Percentiles rank a stretch among this genome's conserved stretches.
Conservation (phyloP, 2,888 invertebrate species). For the Hipparchia sbordonii region DNA sequence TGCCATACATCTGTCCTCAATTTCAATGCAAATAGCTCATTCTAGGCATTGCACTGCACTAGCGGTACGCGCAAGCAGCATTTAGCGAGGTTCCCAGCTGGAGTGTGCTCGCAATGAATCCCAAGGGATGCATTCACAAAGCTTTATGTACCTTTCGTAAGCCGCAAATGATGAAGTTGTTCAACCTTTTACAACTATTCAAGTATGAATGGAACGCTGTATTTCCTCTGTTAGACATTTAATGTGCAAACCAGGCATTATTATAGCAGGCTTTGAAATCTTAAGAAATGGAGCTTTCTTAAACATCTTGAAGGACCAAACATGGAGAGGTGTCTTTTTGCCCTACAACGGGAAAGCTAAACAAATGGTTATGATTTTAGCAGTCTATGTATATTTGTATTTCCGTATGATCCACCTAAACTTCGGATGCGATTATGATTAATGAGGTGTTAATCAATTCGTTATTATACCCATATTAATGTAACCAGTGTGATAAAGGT, state of each 20-base stretch:
- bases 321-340: too few species aligned
- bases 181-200: constrained; percentile 15
- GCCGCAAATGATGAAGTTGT: constrained; percentile 23
- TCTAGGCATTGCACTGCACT: constrained; percentile 22
- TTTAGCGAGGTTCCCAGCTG: constrained; percentile 20
- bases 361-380: too few species aligned
- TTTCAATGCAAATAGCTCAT: constrained; percentile 30
- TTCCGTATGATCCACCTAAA: too few species aligned
- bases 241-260: not conserved
- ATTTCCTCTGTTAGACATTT: not conserved
- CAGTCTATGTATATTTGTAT: too few species aligned
- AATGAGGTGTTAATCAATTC: too few species aligned
- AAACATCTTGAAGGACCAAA: too few species aligned
- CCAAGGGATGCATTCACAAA: constrained; percentile 27
- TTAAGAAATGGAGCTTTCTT: too few species aligned
- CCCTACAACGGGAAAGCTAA: too few species aligned
- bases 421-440: too few species aligned
- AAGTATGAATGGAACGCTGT: not conserved
- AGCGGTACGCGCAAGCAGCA: constrained; percentile 12
- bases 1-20: constrained; percentile 40
- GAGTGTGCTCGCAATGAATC: constrained; percentile 23
- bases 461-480: too few species aligned
- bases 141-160: constrained; percentile 18
- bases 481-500: too few species aligned
- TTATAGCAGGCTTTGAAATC: too few species aligned